A percentile compares a stretch with the other conserved stretches of the same genome.
Evolutionary conservation across 2,113 vertebrate genomes (phyloP).

Genomic region (Lagenorhynchus albirostris): DNA sequence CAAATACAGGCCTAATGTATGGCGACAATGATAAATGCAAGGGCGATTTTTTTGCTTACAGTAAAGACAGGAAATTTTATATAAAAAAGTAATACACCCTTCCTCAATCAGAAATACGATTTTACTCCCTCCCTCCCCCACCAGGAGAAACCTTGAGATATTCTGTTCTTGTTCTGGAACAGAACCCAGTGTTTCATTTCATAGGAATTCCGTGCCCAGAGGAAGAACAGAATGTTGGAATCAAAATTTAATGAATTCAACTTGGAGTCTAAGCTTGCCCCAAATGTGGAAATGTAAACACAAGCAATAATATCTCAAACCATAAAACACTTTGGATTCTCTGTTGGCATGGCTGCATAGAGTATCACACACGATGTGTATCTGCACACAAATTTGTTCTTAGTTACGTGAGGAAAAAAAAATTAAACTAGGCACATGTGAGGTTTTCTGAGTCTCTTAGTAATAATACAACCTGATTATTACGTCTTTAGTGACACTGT

Average conservation of each 20-base stretch:
- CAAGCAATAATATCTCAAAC: slow-evolving; percentile 12
- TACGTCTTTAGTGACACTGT: slow-evolving; percentile 18
- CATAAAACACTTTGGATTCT: background rate
- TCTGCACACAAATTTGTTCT: background rate
- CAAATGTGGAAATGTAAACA: slow-evolving; percentile 53
- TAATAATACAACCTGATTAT: slow-evolving; percentile 38
- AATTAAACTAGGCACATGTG: background rate
- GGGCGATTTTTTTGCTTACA: background rate
- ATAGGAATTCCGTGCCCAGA: slow-evolving; percentile 66
- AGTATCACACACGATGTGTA: background rate
- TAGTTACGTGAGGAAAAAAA: background rate
- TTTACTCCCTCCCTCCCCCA: background rate
- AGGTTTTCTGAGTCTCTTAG: slow-evolving; percentile 7
- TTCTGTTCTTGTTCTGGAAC: slow-evolving; percentile 42
- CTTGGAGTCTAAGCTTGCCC: slow-evolving; percentile 56
- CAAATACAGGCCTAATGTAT: background rate
- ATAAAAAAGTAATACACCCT: background rate
- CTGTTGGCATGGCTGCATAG: background rate
- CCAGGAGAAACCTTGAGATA: slow-evolving; percentile 44
- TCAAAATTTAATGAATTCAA: slow-evolving; percentile 56
- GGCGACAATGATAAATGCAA: background rate
- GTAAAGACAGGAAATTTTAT: background rate
- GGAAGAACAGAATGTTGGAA: slow-evolving; percentile 64
- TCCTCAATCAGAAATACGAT: background rate
- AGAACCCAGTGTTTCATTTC: slow-evolving; percentile 62